Percentiles rank a stretch among this genome's conserved stretches.
Evolutionary conservation across 2,113 vertebrate genomes (phyloP).

Genomic region (Poecile atricapillus): DNA sequence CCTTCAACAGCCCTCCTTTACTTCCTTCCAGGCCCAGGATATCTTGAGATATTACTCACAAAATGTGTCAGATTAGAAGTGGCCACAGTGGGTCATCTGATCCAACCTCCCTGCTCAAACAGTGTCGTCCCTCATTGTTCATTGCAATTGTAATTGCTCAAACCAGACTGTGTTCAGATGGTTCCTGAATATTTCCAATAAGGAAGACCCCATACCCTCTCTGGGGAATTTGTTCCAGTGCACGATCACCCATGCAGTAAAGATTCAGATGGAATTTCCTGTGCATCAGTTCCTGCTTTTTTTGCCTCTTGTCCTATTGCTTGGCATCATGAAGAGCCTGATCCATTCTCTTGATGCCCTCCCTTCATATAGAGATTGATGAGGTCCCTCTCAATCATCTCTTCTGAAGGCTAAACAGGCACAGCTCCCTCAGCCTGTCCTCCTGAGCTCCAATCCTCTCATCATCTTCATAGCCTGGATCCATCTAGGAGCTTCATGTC

Average conservation of each 20-base stretch:
- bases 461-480: not conserved
- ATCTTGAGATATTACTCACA: not conserved
- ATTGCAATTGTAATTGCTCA: too few species aligned
- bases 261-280: not conserved
- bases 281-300: not conserved
- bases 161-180: not conserved
- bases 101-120: not conserved
- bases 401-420: not conserved
- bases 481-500: not conserved
- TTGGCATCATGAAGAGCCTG: not conserved
- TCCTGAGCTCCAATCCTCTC: not conserved
- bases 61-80: not conserved
- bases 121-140: not conserved
- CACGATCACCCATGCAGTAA: not conserved
- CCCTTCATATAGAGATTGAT: not conserved
- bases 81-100: not conserved
- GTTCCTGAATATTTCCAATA: not conserved
- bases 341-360: not conserved
- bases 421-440: not conserved
- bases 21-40: not conserved
- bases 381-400: fast-evolving
- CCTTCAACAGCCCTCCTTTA: not conserved
- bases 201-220: not conserved
- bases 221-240: not conserved
- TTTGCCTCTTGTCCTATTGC: not conserved